phyloP scores from a whole-genome alignment of 2,113 vertebrate genomes.

The Centropus bengalensis region DNA sequence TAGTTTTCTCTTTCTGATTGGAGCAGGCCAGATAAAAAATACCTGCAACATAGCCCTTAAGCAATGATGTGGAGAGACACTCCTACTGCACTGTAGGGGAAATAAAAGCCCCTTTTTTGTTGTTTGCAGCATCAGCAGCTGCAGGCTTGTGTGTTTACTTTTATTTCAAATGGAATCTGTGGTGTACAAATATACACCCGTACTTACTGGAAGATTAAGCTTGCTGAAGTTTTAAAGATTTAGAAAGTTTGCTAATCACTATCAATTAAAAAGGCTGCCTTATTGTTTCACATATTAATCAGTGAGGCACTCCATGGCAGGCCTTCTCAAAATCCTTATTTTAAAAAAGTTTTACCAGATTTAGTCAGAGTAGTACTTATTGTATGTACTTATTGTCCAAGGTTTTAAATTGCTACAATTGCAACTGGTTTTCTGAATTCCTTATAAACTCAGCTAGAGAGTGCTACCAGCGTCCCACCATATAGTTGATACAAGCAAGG shows the following conservation, averaged over 20 bases:
- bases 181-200: slow-evolving; percentile 54
- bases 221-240: slow-evolving; percentile 45
- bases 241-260: slow-evolving; percentile 52
- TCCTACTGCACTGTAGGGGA: neutral
- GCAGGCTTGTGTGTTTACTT: neutral
- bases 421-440: neutral
- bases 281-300: slow-evolving; percentile 26
- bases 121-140: neutral
- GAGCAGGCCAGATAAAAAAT: neutral
- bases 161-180: slow-evolving; percentile 14
- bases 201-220: slow-evolving; percentile 38
- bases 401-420: neutral
- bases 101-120: neutral
- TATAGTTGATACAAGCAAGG: neutral
- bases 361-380: neutral
- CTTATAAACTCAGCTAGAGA: neutral
- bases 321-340: neutral
- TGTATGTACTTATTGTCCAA: neutral
- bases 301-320: neutral
- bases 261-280: slow-evolving; percentile 38
- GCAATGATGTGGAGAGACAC: neutral
- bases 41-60: neutral
- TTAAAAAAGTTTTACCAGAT: neutral
- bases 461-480: neutral
- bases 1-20: neutral